These are phyloP conservation scores for Chaetorhynchus papuensis DNA, from an alignment of 2,113 vertebrate species.

Conservation along the genomic window DNA sequence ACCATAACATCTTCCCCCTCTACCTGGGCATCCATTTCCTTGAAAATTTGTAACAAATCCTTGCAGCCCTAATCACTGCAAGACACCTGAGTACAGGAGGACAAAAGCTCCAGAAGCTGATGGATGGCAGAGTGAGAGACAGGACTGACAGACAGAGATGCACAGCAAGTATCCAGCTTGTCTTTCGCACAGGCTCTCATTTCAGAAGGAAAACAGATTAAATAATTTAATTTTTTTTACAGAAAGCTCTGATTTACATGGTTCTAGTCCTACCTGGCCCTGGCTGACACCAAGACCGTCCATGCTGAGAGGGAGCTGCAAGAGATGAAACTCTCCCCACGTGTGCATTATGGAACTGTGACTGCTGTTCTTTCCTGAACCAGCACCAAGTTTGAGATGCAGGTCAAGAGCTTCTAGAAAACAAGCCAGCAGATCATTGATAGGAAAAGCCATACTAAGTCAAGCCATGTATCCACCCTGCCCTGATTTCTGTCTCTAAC, in stretches of 20 bases:
- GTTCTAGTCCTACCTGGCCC: background rate
- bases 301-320: background rate
- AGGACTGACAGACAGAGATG: background rate
- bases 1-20: background rate
- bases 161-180: background rate
- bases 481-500: background rate
- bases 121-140: background rate
- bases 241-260: background rate
- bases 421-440: background rate
- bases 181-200: background rate
- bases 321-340: background rate
- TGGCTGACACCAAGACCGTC: background rate
- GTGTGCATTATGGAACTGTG: rapidly evolving
- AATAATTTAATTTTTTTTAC: background rate
- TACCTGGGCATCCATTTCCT: background rate
- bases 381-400: background rate
- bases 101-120: background rate
- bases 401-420: background rate
- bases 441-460: background rate
- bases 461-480: background rate
- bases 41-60: background rate
- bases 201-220: background rate
- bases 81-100: background rate
- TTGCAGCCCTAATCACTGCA: background rate
- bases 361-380: background rate